These are phyloP conservation scores for Trematomus bernacchii DNA, from an alignment of 2,797 vertebrate species.

Conservation along the genomic window DNA sequence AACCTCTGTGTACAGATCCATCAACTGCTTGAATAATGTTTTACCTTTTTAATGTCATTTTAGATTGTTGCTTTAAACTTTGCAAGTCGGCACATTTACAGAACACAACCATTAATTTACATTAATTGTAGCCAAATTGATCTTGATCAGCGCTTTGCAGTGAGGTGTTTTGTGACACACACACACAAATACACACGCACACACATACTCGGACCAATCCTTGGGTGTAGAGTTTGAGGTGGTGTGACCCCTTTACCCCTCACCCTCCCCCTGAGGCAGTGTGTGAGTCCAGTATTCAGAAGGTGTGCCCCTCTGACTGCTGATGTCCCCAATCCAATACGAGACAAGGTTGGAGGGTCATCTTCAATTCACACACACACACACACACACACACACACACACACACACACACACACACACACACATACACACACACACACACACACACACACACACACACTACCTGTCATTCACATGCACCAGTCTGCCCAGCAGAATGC, in stretches of 20 bases:
- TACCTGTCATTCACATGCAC: slow-evolving; percentile 68
- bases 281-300: slow-evolving; percentile 66
- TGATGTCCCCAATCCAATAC: slow-evolving; percentile 73
- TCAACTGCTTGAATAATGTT: slow-evolving; percentile 34
- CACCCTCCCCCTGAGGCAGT: slow-evolving; percentile 55
- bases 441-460: slow-evolving; percentile 16
- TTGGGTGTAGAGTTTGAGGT: slow-evolving; percentile 40
- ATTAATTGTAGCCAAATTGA: slow-evolving; percentile 28
- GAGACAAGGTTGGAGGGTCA: slow-evolving; percentile 75
- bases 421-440: slow-evolving; percentile 26
- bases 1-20: slow-evolving; percentile 16
- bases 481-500: slow-evolving; percentile 65
- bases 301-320: slow-evolving; percentile 72
- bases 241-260: slow-evolving; percentile 64
- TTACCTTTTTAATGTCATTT: slow-evolving; percentile 22
- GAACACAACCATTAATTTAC: slow-evolving; percentile 29
- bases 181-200: slow-evolving; percentile 15
- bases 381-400: slow-evolving; percentile 18
- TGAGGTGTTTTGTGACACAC: slow-evolving; percentile 16
- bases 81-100: slow-evolving; percentile 1
- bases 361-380: slow-evolving; percentile 52
- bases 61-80: not conserved
- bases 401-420: slow-evolving; percentile 9
- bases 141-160: slow-evolving; percentile 12
- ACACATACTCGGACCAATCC: slow-evolving; percentile 14